These are phyloP conservation scores for Clivina fossor DNA, from an alignment of 2,888 invertebrate species.

Conservation along the genomic window DNA sequence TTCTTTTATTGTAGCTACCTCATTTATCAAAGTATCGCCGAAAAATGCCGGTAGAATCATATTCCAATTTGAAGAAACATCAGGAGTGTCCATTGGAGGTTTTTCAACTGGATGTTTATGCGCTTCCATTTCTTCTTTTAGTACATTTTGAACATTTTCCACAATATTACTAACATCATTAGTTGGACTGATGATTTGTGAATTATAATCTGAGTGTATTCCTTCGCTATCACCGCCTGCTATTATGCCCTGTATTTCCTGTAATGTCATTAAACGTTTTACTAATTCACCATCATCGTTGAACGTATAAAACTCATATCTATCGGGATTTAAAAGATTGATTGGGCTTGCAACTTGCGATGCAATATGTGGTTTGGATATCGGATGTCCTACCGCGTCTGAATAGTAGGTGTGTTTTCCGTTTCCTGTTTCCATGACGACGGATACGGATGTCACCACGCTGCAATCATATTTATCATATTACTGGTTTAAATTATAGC, in stretches of 20 bases:
- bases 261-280: conserved; percentile 79
- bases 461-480: conserved; percentile 55
- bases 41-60: conserved; percentile 79
- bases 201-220: conserved; percentile 51
- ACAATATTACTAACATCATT: conserved; percentile 78
- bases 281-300: conserved; percentile 81
- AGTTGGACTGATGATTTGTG: conserved; percentile 54
- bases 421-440: conserved; percentile 59
- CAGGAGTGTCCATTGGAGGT: conserved; percentile 67
- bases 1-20: conserved; percentile 44
- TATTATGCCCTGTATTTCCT: conserved; percentile 82
- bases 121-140: conserved; percentile 74
- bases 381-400: conserved; percentile 68
- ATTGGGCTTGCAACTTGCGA: conserved; percentile 77
- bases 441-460: conserved; percentile 66
- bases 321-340: conserved; percentile 75
- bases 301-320: conserved; percentile 85
- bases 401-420: conserved; percentile 64
- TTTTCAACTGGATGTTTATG: conserved; percentile 55
- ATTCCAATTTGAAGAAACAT: conserved; percentile 77
- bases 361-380: conserved; percentile 64
- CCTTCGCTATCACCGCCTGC: conserved; percentile 76
- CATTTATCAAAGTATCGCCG: conserved; percentile 62
- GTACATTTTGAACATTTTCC: conserved; percentile 78
- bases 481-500: too few species aligned